Evolutionary conservation across 53 echinoderm and acorn worm species (phyloP).

Genomic region (Glandiceps talaboti): DNA sequence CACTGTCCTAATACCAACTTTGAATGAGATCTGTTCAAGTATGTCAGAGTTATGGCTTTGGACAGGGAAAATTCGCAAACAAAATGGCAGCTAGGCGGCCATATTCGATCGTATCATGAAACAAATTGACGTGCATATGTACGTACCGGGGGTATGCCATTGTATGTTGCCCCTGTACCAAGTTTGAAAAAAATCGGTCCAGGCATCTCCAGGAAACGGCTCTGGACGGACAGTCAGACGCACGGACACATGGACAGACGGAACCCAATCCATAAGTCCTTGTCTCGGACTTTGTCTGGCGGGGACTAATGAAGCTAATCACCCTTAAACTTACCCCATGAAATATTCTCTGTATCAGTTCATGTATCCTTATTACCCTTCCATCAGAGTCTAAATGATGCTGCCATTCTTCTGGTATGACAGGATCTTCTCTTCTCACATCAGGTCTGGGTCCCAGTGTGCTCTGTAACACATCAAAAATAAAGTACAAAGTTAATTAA

Average conservation of each 20-base stretch:
- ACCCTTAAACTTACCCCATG: slow-evolving; percentile 91
- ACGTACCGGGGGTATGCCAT: too few relatives aligned
- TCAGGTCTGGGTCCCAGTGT: slow-evolving; percentile 62
- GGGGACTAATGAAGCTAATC: too few relatives aligned
- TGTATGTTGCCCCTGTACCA: background rate
- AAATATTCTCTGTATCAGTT: slow-evolving; percentile 62
- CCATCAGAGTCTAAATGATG: slow-evolving; percentile 61
- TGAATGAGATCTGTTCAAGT: background rate
- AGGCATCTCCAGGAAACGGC: background rate
- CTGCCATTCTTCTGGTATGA: slow-evolving; percentile 66
- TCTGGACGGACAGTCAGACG: too few relatives aligned
- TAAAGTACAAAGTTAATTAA: too few relatives aligned
- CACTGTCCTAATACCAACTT: background rate
- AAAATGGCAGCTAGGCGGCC: background rate
- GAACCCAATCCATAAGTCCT: too few relatives aligned
- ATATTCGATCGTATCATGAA: background rate
- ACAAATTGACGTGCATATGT: background rate
- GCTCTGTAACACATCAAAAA: slow-evolving; percentile 30
- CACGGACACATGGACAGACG: too few relatives aligned
- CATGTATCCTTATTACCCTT: slow-evolving; percentile 40
- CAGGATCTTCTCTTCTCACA: slow-evolving; percentile 28
- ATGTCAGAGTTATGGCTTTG: background rate
- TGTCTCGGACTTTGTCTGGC: too few relatives aligned
- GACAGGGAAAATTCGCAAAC: background rate
- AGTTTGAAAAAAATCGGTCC: background rate